These are phyloP conservation scores for Nyctereutes procyonoides DNA, from an alignment of 2,113 vertebrate genomes.

Conservation along the genomic window DNA sequence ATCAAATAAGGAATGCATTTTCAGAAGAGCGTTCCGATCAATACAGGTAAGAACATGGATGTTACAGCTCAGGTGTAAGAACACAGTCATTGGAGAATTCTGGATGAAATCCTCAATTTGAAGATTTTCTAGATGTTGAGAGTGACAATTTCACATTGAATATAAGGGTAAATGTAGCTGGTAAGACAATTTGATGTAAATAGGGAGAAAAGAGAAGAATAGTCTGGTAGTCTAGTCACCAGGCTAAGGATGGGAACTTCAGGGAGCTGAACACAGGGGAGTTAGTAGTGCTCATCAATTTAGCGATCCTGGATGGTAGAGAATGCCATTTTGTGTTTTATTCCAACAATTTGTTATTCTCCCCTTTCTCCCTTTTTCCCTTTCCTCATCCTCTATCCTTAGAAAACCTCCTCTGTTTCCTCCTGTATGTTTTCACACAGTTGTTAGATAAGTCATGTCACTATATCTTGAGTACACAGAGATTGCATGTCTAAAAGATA, in stretches of 20 bases:
- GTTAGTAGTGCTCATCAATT: background rate
- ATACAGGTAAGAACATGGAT: background rate
- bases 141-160: background rate
- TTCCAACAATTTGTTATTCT: background rate
- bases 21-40: background rate
- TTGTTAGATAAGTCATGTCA: background rate
- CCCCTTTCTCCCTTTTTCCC: background rate
- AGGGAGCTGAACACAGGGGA: fast-evolving
- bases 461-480: background rate
- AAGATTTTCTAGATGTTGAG: background rate
- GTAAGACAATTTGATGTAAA: background rate
- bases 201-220: background rate
- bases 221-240: no score
- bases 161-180: background rate
- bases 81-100: background rate
- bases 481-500: background rate
- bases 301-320: background rate
- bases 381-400: background rate
- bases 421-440: background rate
- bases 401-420: background rate
- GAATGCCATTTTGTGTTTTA: background rate
- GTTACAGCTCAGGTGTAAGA: background rate
- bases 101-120: background rate
- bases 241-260: background rate
- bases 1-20: background rate